Conservation (phyloP, 1,140 invertebrate species). For the Saxidomus purpurata region DNA sequence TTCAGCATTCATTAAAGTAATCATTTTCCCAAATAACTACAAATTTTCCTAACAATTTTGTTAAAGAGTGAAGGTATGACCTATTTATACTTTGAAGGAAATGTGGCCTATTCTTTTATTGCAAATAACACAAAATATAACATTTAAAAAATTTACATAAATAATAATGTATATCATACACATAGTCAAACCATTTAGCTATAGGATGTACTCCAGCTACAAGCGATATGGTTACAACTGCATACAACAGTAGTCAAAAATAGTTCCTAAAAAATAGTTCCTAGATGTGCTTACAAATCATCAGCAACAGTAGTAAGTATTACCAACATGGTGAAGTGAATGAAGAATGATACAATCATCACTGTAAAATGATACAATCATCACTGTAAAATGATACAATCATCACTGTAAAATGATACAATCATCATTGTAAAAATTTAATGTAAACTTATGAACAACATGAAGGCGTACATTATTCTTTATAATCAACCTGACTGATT, state of each 20-base stretch:
- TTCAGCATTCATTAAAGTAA: too few species aligned
- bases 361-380: not conserved
- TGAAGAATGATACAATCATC: not conserved
- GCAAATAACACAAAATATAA: not conserved
- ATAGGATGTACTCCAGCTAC: constrained; percentile 27
- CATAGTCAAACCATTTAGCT: constrained; percentile 12
- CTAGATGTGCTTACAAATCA: not conserved
- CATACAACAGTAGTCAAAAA: constrained; percentile 53
- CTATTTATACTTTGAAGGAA: too few species aligned
- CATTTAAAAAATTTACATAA: not conserved
- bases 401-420: not conserved
- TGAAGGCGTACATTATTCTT: too few species aligned
- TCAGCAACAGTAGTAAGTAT: not conserved
- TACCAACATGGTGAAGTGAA: not conserved
- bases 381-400: not conserved
- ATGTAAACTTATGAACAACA: too few species aligned
- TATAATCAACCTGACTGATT: too few species aligned
- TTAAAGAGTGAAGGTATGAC: too few species aligned
- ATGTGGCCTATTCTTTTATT: too few species aligned
- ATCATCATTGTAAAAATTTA: constrained; percentile 16
- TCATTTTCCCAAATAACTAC: too few species aligned
- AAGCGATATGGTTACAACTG: constrained; percentile 58
- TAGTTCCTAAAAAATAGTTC: not conserved
- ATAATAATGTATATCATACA: constrained; percentile 36
- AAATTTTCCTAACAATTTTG: too few species aligned